Percentiles rank a stretch among this genome's conserved stretches.
Evolutionary conservation across 2,113 vertebrate species (phyloP).

Genomic region (Hiodon alosoides): DNA sequence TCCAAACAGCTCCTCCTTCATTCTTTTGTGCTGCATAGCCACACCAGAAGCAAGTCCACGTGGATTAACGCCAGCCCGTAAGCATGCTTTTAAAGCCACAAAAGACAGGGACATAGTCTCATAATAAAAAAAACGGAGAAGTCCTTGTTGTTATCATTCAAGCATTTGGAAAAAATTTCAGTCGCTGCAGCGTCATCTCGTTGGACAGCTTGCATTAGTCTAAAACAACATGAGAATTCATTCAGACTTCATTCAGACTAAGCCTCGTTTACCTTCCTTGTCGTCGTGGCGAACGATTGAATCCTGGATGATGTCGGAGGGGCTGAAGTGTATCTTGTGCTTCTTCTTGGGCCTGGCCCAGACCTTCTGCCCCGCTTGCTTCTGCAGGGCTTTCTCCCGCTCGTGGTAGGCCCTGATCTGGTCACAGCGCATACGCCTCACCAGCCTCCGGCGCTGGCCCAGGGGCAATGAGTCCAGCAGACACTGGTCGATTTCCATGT

Average conservation of each 20-base stretch:
- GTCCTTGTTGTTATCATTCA: no score
- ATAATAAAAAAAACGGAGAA: no score
- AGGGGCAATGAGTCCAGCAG: conserved; percentile 93
- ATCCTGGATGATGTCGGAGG: conserved; percentile 73
- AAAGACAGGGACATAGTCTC: no score
- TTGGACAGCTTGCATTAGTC: no score
- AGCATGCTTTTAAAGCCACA: no score
- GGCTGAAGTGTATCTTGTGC: conserved; percentile 65
- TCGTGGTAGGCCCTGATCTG: conserved; percentile 89
- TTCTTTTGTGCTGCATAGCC: no score
- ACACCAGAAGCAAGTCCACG: no score
- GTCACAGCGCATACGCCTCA: conserved; percentile 88
- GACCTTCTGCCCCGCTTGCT: conserved; percentile 58
- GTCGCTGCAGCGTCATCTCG: no score
- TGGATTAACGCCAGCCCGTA: no score
- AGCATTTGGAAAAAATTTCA: no score
- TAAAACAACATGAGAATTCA: no score
- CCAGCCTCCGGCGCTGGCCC: conserved; percentile 86
- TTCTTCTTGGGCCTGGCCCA: conserved; percentile 59
- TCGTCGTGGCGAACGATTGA: conserved; percentile 78
- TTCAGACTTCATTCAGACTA: neutral
- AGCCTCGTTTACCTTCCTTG: conserved; percentile 75
- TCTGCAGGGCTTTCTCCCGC: conserved; percentile 75
- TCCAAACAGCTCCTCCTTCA: no score
- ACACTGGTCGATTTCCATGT: conserved; percentile 99